Evolutionary conservation across 2,113 vertebrate species (phyloP).

Genomic region (Candoia aspera): DNA sequence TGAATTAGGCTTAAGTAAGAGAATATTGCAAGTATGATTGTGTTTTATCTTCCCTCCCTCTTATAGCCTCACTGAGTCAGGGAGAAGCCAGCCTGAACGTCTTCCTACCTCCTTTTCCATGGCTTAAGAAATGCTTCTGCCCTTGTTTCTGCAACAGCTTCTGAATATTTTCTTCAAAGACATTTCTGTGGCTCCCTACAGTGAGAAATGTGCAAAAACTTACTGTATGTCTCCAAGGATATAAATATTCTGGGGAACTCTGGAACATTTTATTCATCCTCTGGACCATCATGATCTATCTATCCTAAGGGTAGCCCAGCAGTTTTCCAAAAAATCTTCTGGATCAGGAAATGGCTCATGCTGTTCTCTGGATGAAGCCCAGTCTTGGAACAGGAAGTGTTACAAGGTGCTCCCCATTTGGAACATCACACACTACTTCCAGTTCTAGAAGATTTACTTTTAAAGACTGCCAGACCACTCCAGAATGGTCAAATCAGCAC

Average conservation of each 20-base stretch:
- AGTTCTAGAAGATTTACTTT: neutral
- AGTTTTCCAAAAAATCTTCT: neutral
- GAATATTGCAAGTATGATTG: neutral
- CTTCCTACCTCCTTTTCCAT: neutral
- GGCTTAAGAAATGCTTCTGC: neutral
- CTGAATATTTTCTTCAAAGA: neutral
- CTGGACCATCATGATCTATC: neutral
- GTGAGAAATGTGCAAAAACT: neutral
- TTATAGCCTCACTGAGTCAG: neutral
- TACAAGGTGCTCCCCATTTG: neutral
- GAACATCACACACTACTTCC: neutral
- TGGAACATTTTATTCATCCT: neutral
- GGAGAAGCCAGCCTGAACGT: neutral
- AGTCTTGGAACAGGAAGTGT: neutral
- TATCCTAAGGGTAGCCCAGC: neutral
- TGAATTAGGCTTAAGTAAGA: neutral
- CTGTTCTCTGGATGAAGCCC: neutral
- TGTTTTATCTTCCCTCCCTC: neutral
- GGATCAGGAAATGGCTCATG: neutral
- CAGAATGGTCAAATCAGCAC: neutral
- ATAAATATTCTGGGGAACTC: neutral
- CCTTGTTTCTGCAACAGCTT: neutral
- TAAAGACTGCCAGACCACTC: neutral
- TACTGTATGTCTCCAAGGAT: neutral
- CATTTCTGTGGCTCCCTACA: neutral